Percentiles rank a stretch among this genome's conserved stretches.
Evolutionary conservation across 2,113 vertebrate species (phyloP).

Genomic region (Bubo blakistoni): DNA sequence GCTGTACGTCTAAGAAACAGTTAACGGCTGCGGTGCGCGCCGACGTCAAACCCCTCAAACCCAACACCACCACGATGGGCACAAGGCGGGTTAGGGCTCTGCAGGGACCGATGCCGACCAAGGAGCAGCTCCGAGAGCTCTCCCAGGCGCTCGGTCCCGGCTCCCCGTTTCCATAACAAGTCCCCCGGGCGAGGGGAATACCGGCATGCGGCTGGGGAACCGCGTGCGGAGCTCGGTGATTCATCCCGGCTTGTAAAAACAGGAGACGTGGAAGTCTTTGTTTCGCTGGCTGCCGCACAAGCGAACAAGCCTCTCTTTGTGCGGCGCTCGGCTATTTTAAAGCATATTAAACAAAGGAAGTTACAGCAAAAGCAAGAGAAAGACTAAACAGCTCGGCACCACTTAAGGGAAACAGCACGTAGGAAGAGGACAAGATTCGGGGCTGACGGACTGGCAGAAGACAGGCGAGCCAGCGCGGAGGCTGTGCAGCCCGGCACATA

Average conservation of each 20-base stretch:
- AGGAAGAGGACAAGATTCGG: neutral
- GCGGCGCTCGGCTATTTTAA: constrained; percentile 50
- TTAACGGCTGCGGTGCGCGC: neutral
- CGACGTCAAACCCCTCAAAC: neutral
- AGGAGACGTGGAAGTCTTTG: constrained; percentile 59
- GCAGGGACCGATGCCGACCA: neutral
- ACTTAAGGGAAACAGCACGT: constrained; percentile 66
- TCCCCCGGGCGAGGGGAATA: neutral
- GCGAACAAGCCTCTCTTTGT: constrained; percentile 64
- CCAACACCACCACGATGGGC: neutral
- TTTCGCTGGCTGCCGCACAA: constrained; percentile 45
- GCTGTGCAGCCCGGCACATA: constrained; percentile 44
- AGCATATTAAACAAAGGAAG: constrained; percentile 76
- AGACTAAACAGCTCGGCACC: constrained; percentile 77
- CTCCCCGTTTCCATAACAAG: neutral
- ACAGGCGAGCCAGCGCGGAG: neutral
- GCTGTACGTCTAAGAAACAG: neutral
- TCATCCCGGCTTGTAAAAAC: constrained; percentile 44
- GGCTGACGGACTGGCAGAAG: neutral
- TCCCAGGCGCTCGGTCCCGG: neutral
- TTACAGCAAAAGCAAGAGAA: constrained; percentile 52
- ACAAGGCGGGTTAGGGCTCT: neutral
- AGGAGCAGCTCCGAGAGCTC: neutral
- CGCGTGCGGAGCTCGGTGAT: neutral
- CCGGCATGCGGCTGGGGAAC: neutral